Percentiles rank a stretch among this genome's conserved stretches.
phyloP scores from a whole-genome alignment of 2,888 invertebrate genomes.

The Cabera pusaria region DNA sequence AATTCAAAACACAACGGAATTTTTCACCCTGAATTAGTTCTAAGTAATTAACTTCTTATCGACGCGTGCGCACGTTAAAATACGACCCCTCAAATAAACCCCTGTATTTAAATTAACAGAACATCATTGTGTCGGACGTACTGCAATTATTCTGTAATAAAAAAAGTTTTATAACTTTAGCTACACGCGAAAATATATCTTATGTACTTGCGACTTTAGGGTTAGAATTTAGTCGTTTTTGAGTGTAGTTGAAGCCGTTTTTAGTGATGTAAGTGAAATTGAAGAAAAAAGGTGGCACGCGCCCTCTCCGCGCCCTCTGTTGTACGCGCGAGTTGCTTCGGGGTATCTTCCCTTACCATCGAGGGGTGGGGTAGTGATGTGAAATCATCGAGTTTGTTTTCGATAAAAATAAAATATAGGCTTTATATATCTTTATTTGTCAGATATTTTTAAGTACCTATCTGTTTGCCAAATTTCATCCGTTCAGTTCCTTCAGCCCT shows the following conservation, averaged over 20 bases:
- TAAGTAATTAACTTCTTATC: constrained; percentile 78
- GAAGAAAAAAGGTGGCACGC: constrained; percentile 81
- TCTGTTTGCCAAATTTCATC: too few relatives aligned
- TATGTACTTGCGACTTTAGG: not conserved
- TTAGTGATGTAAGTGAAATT: constrained; percentile 64
- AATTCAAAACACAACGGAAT: constrained; percentile 63
- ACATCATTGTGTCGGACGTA: constrained; percentile 54
- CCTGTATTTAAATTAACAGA: constrained; percentile 81
- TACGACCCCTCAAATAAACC: constrained; percentile 58
- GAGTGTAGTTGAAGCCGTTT: constrained; percentile 41
- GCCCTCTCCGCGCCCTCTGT: constrained; percentile 48
- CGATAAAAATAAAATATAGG: too few relatives aligned
- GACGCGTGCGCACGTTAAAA: constrained; percentile 68
- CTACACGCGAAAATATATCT: constrained; percentile 16
- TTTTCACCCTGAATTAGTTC: constrained; percentile 73
- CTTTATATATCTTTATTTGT: too few relatives aligned
- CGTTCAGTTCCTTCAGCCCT: too few relatives aligned
- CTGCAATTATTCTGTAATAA: constrained; percentile 25
- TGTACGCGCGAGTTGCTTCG: constrained; percentile 55
- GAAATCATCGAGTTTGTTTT: not conserved
- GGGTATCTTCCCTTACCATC: constrained; percentile 76
- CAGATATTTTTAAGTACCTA: too few relatives aligned
- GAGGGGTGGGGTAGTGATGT: constrained; percentile 59
- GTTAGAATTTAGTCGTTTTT: constrained; percentile 26
- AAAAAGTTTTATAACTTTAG: constrained; percentile 37